Evolutionary conservation across 2,113 vertebrate species (phyloP).

Genomic region (Esox niger): DNA sequence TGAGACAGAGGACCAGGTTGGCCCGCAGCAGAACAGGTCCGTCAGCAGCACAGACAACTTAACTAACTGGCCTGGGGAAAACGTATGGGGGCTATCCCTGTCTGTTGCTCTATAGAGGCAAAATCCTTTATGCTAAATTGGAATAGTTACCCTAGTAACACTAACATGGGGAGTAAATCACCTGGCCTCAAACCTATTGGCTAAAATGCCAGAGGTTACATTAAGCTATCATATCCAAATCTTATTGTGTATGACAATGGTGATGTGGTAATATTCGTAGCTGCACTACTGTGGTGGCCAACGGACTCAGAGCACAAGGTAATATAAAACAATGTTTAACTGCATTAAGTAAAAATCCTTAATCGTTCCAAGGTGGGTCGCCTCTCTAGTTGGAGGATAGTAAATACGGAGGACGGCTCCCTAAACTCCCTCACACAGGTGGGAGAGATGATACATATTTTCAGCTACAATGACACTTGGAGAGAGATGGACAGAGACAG

Average conservation of each 20-base stretch:
- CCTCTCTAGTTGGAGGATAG: not conserved
- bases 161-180: not conserved
- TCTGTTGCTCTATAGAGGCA: not conserved
- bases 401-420: constrained; percentile 7
- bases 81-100: not conserved
- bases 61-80: constrained; percentile 15
- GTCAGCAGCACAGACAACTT: constrained; percentile 41
- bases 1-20: constrained; percentile 53
- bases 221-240: not conserved
- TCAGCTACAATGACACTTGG: constrained; percentile 33
- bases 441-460: constrained; percentile 31
- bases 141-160: not conserved
- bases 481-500: not conserved
- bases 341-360: not conserved
- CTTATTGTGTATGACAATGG: too few relatives aligned
- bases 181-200: not conserved
- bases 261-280: constrained; percentile 5
- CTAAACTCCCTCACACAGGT: constrained; percentile 11
- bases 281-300: not conserved
- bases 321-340: not conserved
- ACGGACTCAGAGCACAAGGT: not conserved
- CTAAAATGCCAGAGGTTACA: not conserved
- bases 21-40: constrained; percentile 32
- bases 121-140: not conserved
- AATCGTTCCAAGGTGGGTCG: not conserved